Evolutionary conservation across 2,113 vertebrate species (phyloP), one percentile per base, ranked within the genome.

Genomic region (Microtus richardsoni): DNA sequence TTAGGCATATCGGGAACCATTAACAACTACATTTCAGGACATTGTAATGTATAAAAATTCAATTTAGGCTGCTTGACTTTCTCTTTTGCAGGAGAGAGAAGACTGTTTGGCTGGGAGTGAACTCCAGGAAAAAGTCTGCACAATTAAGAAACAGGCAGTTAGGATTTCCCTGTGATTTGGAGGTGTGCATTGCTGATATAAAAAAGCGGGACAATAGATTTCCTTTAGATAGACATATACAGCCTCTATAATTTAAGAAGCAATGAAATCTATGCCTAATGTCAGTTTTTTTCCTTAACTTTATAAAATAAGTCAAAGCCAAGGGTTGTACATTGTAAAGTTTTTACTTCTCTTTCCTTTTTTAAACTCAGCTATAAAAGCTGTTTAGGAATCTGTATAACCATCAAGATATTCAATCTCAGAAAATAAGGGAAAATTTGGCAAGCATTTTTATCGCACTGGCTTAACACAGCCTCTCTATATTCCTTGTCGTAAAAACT

Each of bases 21-120:
- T 98, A 98, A 97, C 97, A 98, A 98, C 66, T 98, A 98, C 98
- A 98, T 98, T 98, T 98, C 97, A 98, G 98, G 98, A 98, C 98
- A 98, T 97, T 97, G 96, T 97, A 97, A 98, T 93, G 91, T 98
- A 98, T 98, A 98, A 98, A 98, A 98, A 98, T 98, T 98, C 98
- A 98, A 97, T 98, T 98, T 98, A 97, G 93, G 39, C 92, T 97
- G 91, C 92, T 95, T 97, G 96, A 98, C 87, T 98, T 98, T 98
- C 92, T 98, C 97, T 98, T 94, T n/a, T 97, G 97, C 95, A 97
- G 86, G 95, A 97, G 97, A 97, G 73, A 90, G 97, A 98, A 97
- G 12, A 97, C 98, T 96, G 96, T 96, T 98, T 98, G 94, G 78
- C 97, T 98, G 91, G 91, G 98, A 98, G 98, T 97, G 97, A 98